Evolutionary conservation across 2,888 invertebrate genomes (phyloP).

Genomic region (Sinhomidia bicolor): DNA sequence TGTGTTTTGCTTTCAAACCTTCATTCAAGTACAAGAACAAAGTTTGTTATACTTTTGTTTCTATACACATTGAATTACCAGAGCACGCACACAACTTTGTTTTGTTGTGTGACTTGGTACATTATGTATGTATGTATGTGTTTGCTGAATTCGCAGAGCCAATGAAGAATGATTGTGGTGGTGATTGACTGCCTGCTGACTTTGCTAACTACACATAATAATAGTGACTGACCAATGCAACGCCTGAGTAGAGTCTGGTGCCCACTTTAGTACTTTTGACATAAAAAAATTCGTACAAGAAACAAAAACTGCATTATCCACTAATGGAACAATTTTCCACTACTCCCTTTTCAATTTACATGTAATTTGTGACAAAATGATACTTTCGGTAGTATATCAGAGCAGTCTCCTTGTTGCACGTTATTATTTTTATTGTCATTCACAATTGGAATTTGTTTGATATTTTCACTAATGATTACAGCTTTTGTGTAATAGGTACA

Average conservation of each 20-base stretch:
- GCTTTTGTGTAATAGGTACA: neutral
- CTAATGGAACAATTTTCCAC: conserved; percentile 5
- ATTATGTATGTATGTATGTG: neutral
- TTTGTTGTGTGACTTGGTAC: neutral
- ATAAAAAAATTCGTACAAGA: neutral
- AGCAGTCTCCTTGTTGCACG: neutral
- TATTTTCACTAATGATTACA: neutral
- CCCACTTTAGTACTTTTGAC: neutral
- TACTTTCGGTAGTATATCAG: neutral
- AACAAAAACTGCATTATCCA: neutral
- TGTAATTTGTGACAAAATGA: neutral
- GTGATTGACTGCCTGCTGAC: neutral
- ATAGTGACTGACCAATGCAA: too few relatives aligned
- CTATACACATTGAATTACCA: neutral
- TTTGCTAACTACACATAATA: neutral
- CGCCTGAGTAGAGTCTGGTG: too few relatives aligned
- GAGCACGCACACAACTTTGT: neutral
- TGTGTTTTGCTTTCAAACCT: neutral
- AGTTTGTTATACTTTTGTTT: neutral
- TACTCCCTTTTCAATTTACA: neutral
- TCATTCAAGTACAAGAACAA: neutral
- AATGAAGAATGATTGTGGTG: neutral
- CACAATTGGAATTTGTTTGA: neutral
- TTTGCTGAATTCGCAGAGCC: neutral
- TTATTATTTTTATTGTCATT: neutral